phyloP scores from a whole-genome alignment of 92 coral and sea anemone species.

The Ricordea florida region DNA sequence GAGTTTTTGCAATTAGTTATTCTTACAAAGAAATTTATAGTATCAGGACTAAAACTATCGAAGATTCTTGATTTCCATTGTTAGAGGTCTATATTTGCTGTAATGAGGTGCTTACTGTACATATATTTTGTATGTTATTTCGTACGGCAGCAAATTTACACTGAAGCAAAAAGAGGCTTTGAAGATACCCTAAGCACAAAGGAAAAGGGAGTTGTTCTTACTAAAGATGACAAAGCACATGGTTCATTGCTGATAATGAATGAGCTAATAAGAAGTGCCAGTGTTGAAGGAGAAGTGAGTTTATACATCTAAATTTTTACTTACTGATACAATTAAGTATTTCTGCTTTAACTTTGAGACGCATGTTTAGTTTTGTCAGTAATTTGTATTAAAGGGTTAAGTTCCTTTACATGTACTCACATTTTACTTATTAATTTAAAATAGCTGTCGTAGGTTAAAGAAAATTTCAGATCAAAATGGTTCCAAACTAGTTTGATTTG shows the following conservation, averaged over 20 bases:
- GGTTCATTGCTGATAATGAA: constrained; percentile 94
- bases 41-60: too few species aligned
- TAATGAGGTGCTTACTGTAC: neutral
- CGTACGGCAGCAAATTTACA: constrained; percentile 76
- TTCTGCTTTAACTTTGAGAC: too few species aligned
- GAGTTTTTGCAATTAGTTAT: neutral
- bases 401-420: too few species aligned
- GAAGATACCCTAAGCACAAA: constrained; percentile 91
- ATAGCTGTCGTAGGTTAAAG: too few species aligned
- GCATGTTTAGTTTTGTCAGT: too few species aligned
- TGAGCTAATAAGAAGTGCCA: constrained; percentile 92
- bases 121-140: neutral
- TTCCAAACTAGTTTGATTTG: too few species aligned
- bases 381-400: too few species aligned
- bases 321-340: too few species aligned
- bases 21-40: neutral
- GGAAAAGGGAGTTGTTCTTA: constrained; percentile 96
- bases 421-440: too few species aligned
- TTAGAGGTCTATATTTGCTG: neutral
- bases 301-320: neutral
- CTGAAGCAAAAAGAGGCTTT: constrained; percentile 96
- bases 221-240: constrained; percentile 98
- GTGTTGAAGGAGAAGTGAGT: constrained; percentile 94
- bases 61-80: too few species aligned
- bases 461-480: too few species aligned